These are phyloP conservation scores for Lophura nycthemera DNA, from an alignment of 2,113 vertebrate species.

Conservation along the genomic window DNA sequence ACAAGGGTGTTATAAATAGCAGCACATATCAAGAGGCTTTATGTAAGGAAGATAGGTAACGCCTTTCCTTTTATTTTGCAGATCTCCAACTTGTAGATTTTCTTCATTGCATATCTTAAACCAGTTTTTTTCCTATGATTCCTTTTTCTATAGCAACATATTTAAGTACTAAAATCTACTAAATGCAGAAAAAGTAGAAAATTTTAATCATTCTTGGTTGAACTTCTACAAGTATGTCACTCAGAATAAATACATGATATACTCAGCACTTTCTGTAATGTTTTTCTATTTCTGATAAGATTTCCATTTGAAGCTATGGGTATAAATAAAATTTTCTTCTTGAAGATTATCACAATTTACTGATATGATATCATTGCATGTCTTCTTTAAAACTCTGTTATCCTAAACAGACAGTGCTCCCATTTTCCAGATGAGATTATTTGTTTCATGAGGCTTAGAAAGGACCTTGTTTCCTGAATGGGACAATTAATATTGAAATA, in stretches of 20 bases:
- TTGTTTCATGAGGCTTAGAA: background rate
- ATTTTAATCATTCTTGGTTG: background rate
- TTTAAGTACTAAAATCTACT: background rate
- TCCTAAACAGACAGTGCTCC: background rate
- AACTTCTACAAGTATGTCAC: background rate
- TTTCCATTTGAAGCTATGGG: background rate
- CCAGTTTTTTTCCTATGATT: background rate
- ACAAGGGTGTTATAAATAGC: background rate
- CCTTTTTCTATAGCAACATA: background rate
- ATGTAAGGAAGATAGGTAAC: background rate
- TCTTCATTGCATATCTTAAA: background rate
- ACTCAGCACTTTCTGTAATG: background rate
- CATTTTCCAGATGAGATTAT: background rate
- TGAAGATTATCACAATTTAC: background rate
- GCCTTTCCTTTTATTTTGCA: background rate
- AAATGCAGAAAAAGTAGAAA: background rate
- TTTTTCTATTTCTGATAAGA: background rate
- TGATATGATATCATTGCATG: background rate
- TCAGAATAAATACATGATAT: background rate
- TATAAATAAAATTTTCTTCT: background rate
- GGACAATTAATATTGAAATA: background rate
- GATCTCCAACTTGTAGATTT: background rate
- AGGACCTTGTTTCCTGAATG: background rate
- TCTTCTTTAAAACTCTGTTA: background rate
- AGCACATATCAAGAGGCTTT: background rate